A percentile compares a stretch with the other conserved stretches of the same genome.
phyloP scores from a whole-genome alignment of 2,113 vertebrate genomes.

The Lates calcarifer region DNA sequence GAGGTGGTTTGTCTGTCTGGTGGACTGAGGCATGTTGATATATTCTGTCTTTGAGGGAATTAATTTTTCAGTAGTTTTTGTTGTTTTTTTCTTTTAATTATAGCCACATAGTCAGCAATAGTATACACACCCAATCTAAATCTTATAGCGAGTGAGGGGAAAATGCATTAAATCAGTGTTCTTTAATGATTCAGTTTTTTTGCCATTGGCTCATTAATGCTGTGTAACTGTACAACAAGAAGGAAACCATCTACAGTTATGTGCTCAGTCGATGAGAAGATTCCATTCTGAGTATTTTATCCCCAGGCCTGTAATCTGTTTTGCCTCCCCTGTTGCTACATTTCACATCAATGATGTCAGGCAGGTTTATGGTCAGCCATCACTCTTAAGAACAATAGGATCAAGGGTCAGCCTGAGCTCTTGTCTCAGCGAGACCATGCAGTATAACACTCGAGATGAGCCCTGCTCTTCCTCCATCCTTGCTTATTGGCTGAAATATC shows the following conservation, averaged over 20 bases:
- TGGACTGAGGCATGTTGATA: constrained; percentile 1
- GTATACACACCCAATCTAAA: constrained; percentile 5
- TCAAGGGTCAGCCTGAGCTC: constrained; percentile 67
- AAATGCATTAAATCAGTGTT: constrained; percentile 50
- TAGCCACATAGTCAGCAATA: background rate
- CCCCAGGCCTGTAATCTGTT: constrained; percentile 60
- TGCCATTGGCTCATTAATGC: constrained; percentile 37
- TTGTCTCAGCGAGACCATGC: constrained; percentile 25
- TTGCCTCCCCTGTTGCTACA: constrained; percentile 59
- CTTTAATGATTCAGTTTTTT: constrained; percentile 29
- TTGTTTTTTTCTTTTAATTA: constrained; percentile 7
- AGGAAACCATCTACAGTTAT: constrained; percentile 37
- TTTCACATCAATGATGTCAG: constrained; percentile 75
- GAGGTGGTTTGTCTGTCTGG: background rate
- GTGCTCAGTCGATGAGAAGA: constrained; percentile 25
- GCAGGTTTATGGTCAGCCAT: constrained; percentile 75
- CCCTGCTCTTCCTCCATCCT: constrained; percentile 16
- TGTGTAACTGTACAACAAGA: constrained; percentile 14
- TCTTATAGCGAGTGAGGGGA: background rate
- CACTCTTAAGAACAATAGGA: constrained; percentile 78
- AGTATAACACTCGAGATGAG: constrained; percentile 62
- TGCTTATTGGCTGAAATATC: constrained; percentile 79
- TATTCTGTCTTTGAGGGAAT: constrained; percentile 25
- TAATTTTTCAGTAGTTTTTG: constrained; percentile 1
- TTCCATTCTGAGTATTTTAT: constrained; percentile 50